A percentile compares a stretch with the other conserved stretches of the same genome.
Conservation (phyloP, 2,113 vertebrate species). For the Otolemur garnettii region DNA sequence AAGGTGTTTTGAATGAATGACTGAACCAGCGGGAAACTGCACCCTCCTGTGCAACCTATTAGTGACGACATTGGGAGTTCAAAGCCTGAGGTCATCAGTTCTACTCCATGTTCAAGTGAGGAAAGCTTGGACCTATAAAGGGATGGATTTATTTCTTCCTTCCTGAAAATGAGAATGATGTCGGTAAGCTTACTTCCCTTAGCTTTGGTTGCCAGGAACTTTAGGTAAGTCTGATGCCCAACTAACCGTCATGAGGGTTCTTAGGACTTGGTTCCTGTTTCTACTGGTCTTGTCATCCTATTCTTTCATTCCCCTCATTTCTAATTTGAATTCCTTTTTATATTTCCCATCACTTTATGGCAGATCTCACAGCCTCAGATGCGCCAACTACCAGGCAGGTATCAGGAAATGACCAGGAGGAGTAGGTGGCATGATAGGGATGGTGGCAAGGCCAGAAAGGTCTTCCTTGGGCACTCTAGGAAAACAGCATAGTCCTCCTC, state of each 20-base stretch:
- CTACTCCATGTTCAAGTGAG: neutral
- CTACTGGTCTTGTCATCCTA: neutral
- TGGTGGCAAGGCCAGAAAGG: neutral
- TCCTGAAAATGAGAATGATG: neutral
- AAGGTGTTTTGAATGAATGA: neutral
- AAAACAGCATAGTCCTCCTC: neutral
- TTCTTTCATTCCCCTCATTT: neutral
- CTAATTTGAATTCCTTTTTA: constrained; percentile 1
- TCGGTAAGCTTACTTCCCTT: neutral
- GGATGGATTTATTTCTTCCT: neutral
- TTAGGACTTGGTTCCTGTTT: neutral
- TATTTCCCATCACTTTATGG: neutral
- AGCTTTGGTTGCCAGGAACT: neutral
- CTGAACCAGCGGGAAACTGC: neutral
- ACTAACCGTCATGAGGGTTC: neutral
- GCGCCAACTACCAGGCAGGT: neutral
- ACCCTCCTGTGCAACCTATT: rapidly evolving
- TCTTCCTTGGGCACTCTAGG: neutral
- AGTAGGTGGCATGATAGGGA: neutral
- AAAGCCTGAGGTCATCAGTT: neutral
- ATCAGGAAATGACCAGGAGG: neutral
- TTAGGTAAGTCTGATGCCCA: neutral
- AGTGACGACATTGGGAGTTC: neutral
- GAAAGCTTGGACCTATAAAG: neutral
- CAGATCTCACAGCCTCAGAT: neutral